These are phyloP conservation scores for Pilophorus perplexus DNA, from an alignment of 2,888 invertebrate genomes.

Conservation along the genomic window DNA sequence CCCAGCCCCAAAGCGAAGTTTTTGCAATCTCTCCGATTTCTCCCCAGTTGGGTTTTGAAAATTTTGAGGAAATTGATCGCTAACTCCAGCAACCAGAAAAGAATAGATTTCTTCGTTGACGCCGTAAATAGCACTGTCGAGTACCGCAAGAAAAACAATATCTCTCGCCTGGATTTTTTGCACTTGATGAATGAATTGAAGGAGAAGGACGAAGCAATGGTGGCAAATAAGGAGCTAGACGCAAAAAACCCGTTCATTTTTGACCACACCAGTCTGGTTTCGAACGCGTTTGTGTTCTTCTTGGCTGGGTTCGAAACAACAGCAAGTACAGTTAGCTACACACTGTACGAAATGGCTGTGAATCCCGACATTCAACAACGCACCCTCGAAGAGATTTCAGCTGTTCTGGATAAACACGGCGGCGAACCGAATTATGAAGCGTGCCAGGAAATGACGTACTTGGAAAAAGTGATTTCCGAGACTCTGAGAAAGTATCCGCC, in stretches of 20 bases:
- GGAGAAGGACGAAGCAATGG: constrained; percentile 48
- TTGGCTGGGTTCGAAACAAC: constrained; percentile 65
- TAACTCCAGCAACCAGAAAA: background rate
- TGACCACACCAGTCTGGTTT: constrained; percentile 51
- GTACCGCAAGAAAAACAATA: constrained; percentile 9
- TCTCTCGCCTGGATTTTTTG: constrained; percentile 13
- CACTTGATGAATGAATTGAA: constrained; percentile 49
- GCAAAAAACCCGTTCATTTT: constrained; percentile 33
- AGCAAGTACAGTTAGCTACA: constrained; percentile 61
- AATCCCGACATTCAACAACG: constrained; percentile 57
- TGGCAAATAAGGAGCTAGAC: background rate
- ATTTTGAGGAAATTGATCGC: background rate
- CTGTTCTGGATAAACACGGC: constrained; percentile 51
- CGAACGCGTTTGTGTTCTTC: constrained; percentile 59
- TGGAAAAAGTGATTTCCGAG: constrained; percentile 57
- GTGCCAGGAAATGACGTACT: constrained; percentile 58
- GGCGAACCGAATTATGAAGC: constrained; percentile 58
- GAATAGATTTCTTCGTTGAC: constrained; percentile 3
- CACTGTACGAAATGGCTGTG: constrained; percentile 57
- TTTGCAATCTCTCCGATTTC: background rate
- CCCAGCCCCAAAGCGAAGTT: background rate
- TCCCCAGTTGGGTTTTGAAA: background rate
- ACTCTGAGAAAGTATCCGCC: constrained; percentile 45
- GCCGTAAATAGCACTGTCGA: constrained; percentile 8
- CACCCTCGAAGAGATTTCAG: constrained; percentile 56